phyloP scores from a whole-genome alignment of 2,113 vertebrate species.

The Panthera tigris region DNA sequence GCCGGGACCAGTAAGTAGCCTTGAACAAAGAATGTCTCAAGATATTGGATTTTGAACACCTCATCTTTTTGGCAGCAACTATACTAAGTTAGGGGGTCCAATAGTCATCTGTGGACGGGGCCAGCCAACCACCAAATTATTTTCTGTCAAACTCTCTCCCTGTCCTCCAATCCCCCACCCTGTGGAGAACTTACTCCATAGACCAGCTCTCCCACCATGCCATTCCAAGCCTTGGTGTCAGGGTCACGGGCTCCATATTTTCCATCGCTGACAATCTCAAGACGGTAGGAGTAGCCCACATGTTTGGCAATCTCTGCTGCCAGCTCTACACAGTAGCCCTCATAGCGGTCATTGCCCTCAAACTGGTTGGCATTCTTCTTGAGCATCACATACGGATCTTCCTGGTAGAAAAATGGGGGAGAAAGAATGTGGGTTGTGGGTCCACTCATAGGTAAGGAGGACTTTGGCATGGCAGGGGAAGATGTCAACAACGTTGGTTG shows the following conservation, averaged over 20 bases:
- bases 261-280: slow-evolving; percentile 96
- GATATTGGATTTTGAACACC: not conserved
- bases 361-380: slow-evolving; percentile 97
- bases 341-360: slow-evolving; percentile 94
- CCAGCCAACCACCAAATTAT: not conserved
- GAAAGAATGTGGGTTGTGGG: not conserved
- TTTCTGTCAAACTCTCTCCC: not conserved
- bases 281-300: slow-evolving; percentile 95
- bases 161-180: not conserved
- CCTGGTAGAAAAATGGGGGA: slow-evolving; percentile 84
- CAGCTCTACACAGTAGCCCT: slow-evolving; percentile 98
- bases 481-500: not conserved
- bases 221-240: slow-evolving; percentile 97
- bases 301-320: slow-evolving; percentile 98
- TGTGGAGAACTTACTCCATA: slow-evolving; percentile 91
- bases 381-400: slow-evolving; percentile 98
- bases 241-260: slow-evolving; percentile 97
- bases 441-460: not conserved
- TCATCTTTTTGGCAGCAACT: not conserved
- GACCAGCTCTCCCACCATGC: slow-evolving; percentile 98
- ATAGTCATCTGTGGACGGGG: not conserved
- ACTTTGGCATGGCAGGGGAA: not conserved
- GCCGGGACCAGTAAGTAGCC: not conserved
- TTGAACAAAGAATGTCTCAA: not conserved
- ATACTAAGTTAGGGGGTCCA: not conserved